A percentile compares a stretch with the other conserved stretches of the same genome.
Evolutionary conservation across 1,140 invertebrate species (phyloP).

Genomic region (Centruroides sculpturatus): DNA sequence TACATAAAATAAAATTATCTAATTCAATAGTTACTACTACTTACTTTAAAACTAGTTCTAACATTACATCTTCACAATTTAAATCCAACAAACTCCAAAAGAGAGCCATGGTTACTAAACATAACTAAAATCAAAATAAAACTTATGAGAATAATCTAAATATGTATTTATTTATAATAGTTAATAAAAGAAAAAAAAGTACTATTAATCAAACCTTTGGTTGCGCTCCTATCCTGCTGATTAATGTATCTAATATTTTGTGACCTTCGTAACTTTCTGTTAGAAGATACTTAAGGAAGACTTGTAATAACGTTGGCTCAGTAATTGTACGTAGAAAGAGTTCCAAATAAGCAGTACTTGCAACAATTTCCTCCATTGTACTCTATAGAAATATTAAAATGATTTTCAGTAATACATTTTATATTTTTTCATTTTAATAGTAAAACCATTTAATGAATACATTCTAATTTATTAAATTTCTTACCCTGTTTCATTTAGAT

Average conservation of each 20-base stretch:
- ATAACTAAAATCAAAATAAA: slow-evolving; percentile 32
- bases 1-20: too few species aligned
- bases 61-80: slow-evolving; percentile 94
- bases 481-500: too few species aligned
- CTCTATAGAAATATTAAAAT: slow-evolving; percentile 22
- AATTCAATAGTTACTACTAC: neutral
- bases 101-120: slow-evolving; percentile 73
- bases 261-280: slow-evolving; percentile 67
- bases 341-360: slow-evolving; percentile 83
- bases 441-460: too few species aligned
- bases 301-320: slow-evolving; percentile 61
- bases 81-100: slow-evolving; percentile 82
- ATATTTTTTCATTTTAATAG: too few species aligned
- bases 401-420: too few species aligned
- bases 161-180: too few species aligned
- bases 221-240: slow-evolving; percentile 53
- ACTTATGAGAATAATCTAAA: too few species aligned
- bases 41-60: slow-evolving; percentile 71
- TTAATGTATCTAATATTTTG: slow-evolving; percentile 57
- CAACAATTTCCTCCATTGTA: slow-evolving; percentile 68
- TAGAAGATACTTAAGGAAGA: slow-evolving; percentile 72
- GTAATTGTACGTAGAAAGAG: slow-evolving; percentile 71
- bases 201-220: slow-evolving; percentile 41
- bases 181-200: neutral
- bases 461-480: too few species aligned